Evolutionary conservation across 2,888 invertebrate genomes (phyloP), one percentile per base, ranked within the genome.

Genomic region (Brassicogethes aeneus): DNA sequence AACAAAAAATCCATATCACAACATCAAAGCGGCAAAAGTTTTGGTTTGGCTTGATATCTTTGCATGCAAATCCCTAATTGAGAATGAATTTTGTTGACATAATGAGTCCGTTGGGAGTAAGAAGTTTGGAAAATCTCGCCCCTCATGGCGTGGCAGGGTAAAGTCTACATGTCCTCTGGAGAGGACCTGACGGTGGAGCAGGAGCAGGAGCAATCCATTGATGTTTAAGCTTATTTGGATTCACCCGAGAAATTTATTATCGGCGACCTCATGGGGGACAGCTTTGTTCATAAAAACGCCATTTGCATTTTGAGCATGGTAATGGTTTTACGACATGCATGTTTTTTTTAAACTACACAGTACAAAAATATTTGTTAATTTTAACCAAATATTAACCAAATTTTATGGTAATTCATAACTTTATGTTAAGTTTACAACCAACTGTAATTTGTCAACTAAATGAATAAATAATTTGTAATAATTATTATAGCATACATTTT

Each of bases 1-100:
- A 10, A 23, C 10, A 10, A 23, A 23, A 23, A 23, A 23, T 23
- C 23, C 5, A 23, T 23, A 23, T 7, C 23, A 10, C 23, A 23
- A 23, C 23, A 23, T 23, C 23, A 23, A 23, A 23, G 23, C 23
- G 23, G 23, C 23, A n/a, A n/a, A n/a, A n/a, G n/a, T n/a, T n/a
- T n/a, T n/a, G n/a, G n/a, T n/a, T n/a, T n/a, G n/a, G n/a, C n/a
- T n/a, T n/a, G n/a, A n/a, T n/a, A n/a, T n/a, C n/a, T 10, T 23
- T 23, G 10, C 23, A 23, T 23, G 23, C 23, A 23, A 23, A 7
- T 23, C 23, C 23, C 23, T 23, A 23, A 23, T 23, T 23, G 23
- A 10, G 23, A 10, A 23, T 23, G 23, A 23, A 23, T 23, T 23
- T 10, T 10, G 5, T 23, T 23, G 23, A 23, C 23, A 10, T 23